Evolutionary conservation across 2,797 vertebrate genomes (phyloP), one percentile per base, ranked within the genome.

Genomic region (Cheirogaleus major): DNA sequence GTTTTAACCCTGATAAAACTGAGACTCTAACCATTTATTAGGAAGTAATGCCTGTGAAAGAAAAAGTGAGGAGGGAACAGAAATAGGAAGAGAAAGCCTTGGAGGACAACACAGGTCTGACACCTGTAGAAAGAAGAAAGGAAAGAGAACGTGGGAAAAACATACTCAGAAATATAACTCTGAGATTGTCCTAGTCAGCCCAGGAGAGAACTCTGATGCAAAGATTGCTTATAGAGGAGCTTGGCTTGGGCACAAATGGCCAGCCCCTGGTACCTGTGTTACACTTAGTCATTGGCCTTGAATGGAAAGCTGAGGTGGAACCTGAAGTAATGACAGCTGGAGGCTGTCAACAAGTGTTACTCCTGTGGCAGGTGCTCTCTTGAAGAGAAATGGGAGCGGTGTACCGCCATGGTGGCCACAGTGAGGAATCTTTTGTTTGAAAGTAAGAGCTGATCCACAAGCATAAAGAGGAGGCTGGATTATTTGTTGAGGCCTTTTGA

Each of bases 181-280:
- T 69, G 35, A 65, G 38, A 38, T 12, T 4, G 5, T 48, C 9
- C 38, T 17, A 41, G 38, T 35, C 10, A 20, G 2, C 3, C n/a
- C 11, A 9, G 11, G 30, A 50, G 45, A 57, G 22, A 89, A n/a
- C 43, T 35, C 38, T 63, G 50, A 13, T 14, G 6, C 6, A 2
- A 27, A 7, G 13, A 79, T 1, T 18, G 8, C 41, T 25, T 1
- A 1, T n/a, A 20, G 30, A 30, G 2, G n/a, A 59, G 30, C 15
- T 3, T 27, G 43, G 1, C 8, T 45, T 45, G 17, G 22, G 25
- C 27, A 7, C 72, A 84, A 59, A 73, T 57, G 82, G 14, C n/a
- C 20, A n/a, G 32, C 25, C 72, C 30, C 7, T 15, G 2, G 7
- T 11, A 1, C 30, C 25, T 1, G 5, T 18, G 67, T 7, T 65